Percentiles rank a stretch among this genome's conserved stretches.
Evolutionary conservation across 2,797 vertebrate species (phyloP).

Genomic region (Cossypha polioptera): DNA sequence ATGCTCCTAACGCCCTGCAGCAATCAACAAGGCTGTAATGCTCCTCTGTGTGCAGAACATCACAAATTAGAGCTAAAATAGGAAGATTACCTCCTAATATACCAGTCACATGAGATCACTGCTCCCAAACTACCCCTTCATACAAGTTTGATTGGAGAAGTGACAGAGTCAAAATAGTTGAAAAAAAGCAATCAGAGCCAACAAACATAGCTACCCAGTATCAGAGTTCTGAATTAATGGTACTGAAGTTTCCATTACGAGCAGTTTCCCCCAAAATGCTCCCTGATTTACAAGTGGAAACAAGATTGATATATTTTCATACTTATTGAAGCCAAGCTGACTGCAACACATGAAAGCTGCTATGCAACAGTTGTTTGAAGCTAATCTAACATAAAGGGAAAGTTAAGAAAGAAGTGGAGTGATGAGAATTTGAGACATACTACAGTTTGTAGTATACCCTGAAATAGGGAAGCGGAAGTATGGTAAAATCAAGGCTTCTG

Average conservation of each 20-base stretch:
- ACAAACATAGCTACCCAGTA: not conserved
- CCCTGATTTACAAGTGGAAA: not conserved
- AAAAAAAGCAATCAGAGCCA: not conserved
- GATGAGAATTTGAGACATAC: not conserved
- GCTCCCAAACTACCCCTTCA: not conserved
- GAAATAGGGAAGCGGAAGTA: not conserved
- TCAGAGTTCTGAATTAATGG: not conserved
- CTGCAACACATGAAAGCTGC: not conserved
- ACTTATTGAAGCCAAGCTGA: not conserved
- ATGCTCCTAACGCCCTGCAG: not conserved
- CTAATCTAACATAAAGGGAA: not conserved
- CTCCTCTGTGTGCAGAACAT: not conserved
- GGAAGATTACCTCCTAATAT: not conserved
- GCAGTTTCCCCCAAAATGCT: not conserved
- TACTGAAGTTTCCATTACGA: not conserved
- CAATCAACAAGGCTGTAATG: not conserved
- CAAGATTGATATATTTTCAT: not conserved
- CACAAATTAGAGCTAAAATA: not conserved
- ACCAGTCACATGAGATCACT: not conserved
- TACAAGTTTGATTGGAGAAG: not conserved
- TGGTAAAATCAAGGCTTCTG: not conserved
- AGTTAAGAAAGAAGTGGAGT: not conserved
- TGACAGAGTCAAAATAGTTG: not conserved
- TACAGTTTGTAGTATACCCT: not conserved
- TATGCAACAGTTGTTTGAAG: not conserved